phyloP scores from a whole-genome alignment of 2,797 vertebrate genomes.

The Thalassophryne amazonica region DNA sequence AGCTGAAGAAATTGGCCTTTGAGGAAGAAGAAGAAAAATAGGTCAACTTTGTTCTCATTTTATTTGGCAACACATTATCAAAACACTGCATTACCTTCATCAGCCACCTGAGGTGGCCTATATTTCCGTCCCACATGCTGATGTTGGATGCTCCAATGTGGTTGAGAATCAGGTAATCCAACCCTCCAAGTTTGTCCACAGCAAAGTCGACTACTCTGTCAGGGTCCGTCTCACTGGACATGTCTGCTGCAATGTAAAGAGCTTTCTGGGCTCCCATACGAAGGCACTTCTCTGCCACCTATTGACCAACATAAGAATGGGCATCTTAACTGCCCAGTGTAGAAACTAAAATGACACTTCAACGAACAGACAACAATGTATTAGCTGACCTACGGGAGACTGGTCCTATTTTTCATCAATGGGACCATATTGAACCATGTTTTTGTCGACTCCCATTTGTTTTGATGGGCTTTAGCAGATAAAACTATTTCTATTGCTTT shows the following conservation, averaged over 20 bases:
- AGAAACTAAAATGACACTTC: neutral
- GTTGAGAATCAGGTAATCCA: conserved; percentile 87
- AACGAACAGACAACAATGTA: too few relatives aligned
- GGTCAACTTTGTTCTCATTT: neutral
- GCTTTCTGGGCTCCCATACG: conserved; percentile 81
- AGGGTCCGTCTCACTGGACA: conserved; percentile 77
- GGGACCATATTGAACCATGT: too few relatives aligned
- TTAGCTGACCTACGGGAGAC: too few relatives aligned
- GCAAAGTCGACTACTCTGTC: conserved; percentile 81
- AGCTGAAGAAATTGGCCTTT: conserved; percentile 91
- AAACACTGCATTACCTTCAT: conserved; percentile 79
- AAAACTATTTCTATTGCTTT: too few relatives aligned
- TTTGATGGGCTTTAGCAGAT: too few relatives aligned
- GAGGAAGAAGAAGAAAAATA: neutral
- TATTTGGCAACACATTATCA: neutral
- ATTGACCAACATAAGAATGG: neutral
- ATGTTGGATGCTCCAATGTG: conserved; percentile 80
- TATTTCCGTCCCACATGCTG: conserved; percentile 76
- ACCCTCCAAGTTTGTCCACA: conserved; percentile 80
- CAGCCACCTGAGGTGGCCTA: conserved; percentile 78
- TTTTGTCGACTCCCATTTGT: too few relatives aligned
- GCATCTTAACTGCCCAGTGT: neutral
- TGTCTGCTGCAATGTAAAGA: conserved; percentile 81
- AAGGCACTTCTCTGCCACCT: conserved; percentile 84
- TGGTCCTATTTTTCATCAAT: too few relatives aligned